These are phyloP conservation scores for Rutpela maculata DNA, from an alignment of 2,888 invertebrate species.

Conservation along the genomic window DNA sequence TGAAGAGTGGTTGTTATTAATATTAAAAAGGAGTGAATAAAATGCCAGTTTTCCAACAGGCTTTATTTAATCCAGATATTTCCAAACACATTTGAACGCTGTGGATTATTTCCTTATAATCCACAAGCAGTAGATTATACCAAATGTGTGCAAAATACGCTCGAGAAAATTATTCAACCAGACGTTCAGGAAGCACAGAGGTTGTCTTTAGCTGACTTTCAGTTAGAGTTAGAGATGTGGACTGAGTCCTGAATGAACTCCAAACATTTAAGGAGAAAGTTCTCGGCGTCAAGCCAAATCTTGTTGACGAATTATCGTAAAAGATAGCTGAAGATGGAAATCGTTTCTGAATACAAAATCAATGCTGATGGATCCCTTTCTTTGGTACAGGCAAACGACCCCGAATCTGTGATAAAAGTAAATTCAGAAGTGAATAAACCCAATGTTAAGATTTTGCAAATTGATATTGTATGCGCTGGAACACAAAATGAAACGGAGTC, in stretches of 20 bases:
- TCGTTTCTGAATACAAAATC: not conserved
- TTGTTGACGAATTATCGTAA: conserved; percentile 10
- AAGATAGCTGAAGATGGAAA: not conserved
- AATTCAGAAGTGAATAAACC: too few species aligned
- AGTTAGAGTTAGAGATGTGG: conserved; percentile 5
- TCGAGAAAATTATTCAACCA: conserved; percentile 13
- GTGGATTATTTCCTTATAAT: conserved; percentile 51
- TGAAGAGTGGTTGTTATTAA: too few species aligned
- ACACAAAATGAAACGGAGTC: too few species aligned
- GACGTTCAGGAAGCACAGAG: not conserved
- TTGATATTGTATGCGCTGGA: conserved; percentile 4
- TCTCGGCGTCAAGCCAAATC: not conserved
- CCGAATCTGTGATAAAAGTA: not conserved
- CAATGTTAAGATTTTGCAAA: conserved; percentile 3
- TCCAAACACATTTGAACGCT: conserved; percentile 48
- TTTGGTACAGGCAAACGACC: not conserved
- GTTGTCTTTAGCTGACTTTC: conserved; percentile 8
- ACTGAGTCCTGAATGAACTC: conserved; percentile 11
- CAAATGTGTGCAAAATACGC: conserved; percentile 43
- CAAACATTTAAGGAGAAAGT: conserved; percentile 16
- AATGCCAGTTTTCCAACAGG: conserved; percentile 55
- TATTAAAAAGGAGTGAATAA: too few species aligned
- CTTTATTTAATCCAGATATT: conserved; percentile 46
- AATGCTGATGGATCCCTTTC: conserved; percentile 3
- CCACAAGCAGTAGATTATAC: conserved; percentile 48